A percentile compares a stretch with the other conserved stretches of the same genome.
Conservation (phyloP, 2,888 invertebrate genomes). For the Megastigmus dorsalis region DNA sequence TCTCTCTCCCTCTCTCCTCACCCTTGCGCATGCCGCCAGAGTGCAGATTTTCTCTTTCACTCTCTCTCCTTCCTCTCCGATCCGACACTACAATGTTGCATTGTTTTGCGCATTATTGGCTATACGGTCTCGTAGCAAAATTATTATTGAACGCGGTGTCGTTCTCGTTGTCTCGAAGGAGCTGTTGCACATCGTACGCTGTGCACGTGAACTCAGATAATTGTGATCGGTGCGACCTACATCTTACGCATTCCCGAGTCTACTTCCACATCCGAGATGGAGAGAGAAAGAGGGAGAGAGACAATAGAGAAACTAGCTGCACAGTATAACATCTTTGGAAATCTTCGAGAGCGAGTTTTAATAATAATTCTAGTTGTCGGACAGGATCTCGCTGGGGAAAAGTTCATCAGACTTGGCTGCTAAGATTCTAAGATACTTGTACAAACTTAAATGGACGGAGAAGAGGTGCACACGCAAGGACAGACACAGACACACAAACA, state of each 20-base stretch:
- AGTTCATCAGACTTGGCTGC: constrained; percentile 3
- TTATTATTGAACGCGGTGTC: constrained; percentile 27
- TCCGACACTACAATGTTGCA: no score
- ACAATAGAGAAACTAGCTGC: background rate
- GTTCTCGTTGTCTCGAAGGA: constrained; percentile 10
- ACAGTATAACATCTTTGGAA: background rate
- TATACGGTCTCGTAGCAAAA: background rate
- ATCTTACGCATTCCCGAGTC: constrained; percentile 20
- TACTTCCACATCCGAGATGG: no score
- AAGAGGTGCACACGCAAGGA: no score
- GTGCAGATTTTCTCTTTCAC: no score
- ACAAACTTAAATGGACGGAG: constrained; percentile 15
- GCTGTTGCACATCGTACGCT: background rate
- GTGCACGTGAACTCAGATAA: constrained; percentile 25
- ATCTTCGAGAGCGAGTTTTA: background rate
- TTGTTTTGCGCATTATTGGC: constrained; percentile 5
- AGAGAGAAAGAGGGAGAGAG: background rate
- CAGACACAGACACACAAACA: background rate
- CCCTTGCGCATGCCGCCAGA: no score
- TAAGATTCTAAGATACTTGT: constrained; percentile 1
- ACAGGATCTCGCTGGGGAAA: background rate
- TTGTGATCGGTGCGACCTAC: constrained; percentile 35
- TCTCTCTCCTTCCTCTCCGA: background rate
- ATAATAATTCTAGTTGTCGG: constrained; percentile 13
- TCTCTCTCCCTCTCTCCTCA: background rate